Conservation (phyloP, 2,113 vertebrate species). For the Gnathonemus echidnorhynchus region DNA sequence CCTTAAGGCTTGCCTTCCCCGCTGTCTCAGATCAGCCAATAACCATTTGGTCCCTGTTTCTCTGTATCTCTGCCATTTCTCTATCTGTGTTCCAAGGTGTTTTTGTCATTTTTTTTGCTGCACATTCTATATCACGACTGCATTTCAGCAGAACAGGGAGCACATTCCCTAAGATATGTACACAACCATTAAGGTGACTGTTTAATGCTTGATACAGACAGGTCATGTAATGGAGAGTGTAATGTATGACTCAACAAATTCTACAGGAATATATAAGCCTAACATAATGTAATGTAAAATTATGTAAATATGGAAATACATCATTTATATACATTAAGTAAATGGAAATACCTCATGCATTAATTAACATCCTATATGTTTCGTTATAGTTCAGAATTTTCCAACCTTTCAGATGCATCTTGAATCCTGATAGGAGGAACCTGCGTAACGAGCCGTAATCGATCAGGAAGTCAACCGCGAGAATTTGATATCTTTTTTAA, state of each 20-base stretch:
- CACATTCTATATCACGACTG: background rate
- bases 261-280: background rate
- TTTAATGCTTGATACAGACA: background rate
- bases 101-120: background rate
- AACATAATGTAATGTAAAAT: background rate
- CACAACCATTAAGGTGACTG: background rate
- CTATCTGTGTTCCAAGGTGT: background rate
- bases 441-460: background rate
- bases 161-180: background rate
- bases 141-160: background rate
- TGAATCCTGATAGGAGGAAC: background rate
- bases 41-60: background rate
- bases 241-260: background rate
- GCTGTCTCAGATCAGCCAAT: background rate
- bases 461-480: background rate
- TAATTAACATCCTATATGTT: background rate
- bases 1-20: background rate
- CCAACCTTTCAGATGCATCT: background rate
- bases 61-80: background rate
- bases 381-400: background rate
- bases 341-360: background rate
- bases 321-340: background rate
- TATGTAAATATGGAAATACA: background rate
- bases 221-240: background rate
- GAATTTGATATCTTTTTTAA: background rate